These are phyloP conservation scores for Poeciliopsis turrubarensis DNA, from an alignment of 2,113 vertebrate species.

Conservation along the genomic window DNA sequence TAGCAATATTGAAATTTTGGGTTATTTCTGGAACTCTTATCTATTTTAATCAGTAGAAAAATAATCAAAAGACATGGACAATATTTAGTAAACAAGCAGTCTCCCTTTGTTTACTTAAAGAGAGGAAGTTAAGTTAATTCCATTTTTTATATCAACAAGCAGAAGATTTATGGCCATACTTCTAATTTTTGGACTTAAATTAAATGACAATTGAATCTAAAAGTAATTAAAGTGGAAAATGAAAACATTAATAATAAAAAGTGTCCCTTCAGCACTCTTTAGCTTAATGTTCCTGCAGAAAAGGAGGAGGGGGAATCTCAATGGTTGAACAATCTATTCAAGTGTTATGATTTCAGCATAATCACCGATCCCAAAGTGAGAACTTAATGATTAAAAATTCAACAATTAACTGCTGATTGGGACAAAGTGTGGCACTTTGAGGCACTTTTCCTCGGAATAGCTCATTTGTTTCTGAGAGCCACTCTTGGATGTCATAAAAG, in stretches of 20 bases:
- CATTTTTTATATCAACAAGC: neutral
- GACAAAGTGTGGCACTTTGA: slow-evolving; percentile 2
- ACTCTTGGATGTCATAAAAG: neutral
- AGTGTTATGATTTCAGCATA: slow-evolving; percentile 19
- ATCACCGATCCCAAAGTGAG: slow-evolving; percentile 25
- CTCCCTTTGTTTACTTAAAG: neutral
- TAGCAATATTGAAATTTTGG: neutral
- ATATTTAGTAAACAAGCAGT: neutral
- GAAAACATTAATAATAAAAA: neutral
- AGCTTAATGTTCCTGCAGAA: neutral
- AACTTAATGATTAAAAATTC: slow-evolving; percentile 22
- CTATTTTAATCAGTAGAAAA: neutral
- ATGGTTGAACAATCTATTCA: slow-evolving; percentile 8
- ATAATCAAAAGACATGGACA: neutral
- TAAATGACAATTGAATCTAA: neutral
- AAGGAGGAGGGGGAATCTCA: neutral
- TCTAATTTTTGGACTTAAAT: neutral
- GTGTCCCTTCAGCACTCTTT: neutral
- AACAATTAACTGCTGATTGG: slow-evolving; percentile 36
- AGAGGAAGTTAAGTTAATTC: neutral
- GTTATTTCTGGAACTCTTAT: neutral
- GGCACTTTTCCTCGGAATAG: slow-evolving; percentile 23
- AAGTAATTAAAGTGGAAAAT: neutral
- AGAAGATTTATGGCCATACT: neutral
- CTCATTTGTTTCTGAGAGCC: slow-evolving; percentile 13